Conservation (phyloP, 1,140 invertebrate species). For the Drosophila orosa region DNA sequence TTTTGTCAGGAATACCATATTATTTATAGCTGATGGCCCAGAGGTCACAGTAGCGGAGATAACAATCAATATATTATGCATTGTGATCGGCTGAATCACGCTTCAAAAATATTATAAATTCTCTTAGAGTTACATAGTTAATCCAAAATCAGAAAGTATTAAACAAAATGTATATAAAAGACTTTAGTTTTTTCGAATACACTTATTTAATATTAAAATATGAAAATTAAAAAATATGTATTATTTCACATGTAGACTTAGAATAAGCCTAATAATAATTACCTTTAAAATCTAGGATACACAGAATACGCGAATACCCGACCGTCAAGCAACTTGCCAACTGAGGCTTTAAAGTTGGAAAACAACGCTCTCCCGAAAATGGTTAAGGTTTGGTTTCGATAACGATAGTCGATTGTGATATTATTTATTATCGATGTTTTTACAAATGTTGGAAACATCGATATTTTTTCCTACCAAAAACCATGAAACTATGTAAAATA, state of each 20-base stretch:
- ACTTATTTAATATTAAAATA: not conserved
- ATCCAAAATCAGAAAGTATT: not conserved
- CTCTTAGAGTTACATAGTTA: too few relatives aligned
- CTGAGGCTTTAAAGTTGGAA: not conserved
- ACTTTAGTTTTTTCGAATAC: too few relatives aligned
- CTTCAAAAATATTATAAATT: not conserved
- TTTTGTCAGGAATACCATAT: not conserved
- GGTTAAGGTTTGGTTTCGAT: not conserved
- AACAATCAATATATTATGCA: not conserved
- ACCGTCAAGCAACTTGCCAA: not conserved
- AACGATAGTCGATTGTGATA: too few relatives aligned
- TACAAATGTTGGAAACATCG: too few relatives aligned
- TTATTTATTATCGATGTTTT: too few relatives aligned
- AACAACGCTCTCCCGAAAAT: not conserved
- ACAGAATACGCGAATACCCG: not conserved
- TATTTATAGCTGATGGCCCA: not conserved
- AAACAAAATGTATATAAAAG: not conserved
- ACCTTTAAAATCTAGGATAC: not conserved
- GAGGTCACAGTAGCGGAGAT: conserved; percentile 6
- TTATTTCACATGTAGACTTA: not conserved
- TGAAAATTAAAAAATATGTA: not conserved
- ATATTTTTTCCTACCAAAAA: too few relatives aligned
- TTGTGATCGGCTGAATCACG: not conserved
- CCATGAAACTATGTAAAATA: too few relatives aligned
- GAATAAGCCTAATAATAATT: not conserved